Conservation (phyloP, 1,140 invertebrate genomes). For the Stratiolaelaps scimitus region DNA sequence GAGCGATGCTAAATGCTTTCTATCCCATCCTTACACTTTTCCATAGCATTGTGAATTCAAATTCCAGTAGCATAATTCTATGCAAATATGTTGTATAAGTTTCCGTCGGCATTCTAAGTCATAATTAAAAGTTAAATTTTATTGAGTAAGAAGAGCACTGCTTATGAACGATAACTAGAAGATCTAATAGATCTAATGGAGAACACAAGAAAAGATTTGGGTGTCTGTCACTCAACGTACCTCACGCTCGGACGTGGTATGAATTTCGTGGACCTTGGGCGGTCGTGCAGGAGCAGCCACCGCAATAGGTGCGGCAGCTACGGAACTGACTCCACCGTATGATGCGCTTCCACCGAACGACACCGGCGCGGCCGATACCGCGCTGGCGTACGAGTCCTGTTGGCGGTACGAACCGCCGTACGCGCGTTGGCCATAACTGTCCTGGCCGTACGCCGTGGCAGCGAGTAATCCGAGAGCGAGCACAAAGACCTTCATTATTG, state of each 20-base stretch:
- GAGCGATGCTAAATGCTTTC: too few relatives aligned
- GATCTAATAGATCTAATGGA: too few relatives aligned
- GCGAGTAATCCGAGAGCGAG: conserved; percentile 22
- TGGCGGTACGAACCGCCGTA: conserved; percentile 6
- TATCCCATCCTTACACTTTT: too few relatives aligned
- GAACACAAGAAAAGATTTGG: too few relatives aligned
- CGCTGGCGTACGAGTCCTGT: neutral
- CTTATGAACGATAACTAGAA: too few relatives aligned
- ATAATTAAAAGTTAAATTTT: too few relatives aligned
- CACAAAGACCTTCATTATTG: conserved; percentile 12
- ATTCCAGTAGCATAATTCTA: neutral
- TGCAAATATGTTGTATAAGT: too few relatives aligned
- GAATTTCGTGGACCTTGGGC: conserved; percentile 26
- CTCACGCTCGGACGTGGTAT: conserved; percentile 21
- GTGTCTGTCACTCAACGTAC: too few relatives aligned
- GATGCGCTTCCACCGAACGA: too few relatives aligned
- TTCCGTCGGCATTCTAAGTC: too few relatives aligned
- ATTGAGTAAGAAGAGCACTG: too few relatives aligned
- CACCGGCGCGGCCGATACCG: neutral
- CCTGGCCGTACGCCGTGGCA: neutral
- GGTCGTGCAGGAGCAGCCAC: neutral
- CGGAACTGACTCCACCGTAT: too few relatives aligned
- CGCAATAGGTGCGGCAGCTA: neutral
- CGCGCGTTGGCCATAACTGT: neutral
- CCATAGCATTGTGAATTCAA: neutral